phyloP scores from a whole-genome alignment of 2,797 vertebrate genomes.

The Bradypodion pumilum region DNA sequence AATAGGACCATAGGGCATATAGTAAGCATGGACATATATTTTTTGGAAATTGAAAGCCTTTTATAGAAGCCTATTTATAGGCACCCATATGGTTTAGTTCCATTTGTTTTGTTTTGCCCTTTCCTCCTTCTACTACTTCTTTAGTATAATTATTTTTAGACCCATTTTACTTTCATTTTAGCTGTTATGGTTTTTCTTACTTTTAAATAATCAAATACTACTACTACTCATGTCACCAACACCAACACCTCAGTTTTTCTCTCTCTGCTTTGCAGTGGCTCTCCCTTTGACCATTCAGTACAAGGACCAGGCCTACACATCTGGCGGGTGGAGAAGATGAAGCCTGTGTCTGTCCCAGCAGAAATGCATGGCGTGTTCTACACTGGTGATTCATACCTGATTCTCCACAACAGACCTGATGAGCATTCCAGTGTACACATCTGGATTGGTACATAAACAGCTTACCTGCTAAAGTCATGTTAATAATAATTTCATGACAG shows the following conservation, averaged over 20 bases:
- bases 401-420: slow-evolving; percentile 81
- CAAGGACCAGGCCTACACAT: slow-evolving; percentile 75
- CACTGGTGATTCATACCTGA: slow-evolving; percentile 89
- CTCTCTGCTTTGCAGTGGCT: neutral
- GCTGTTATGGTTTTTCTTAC: too few species aligned
- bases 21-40: too few species aligned
- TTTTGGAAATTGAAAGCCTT: too few species aligned
- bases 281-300: slow-evolving; percentile 46
- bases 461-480: neutral
- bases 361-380: slow-evolving; percentile 84
- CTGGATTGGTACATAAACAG: slow-evolving; percentile 84
- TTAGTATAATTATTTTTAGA: neutral
- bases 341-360: slow-evolving; percentile 76
- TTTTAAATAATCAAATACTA: too few species aligned
- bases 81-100: too few species aligned
- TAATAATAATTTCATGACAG: too few species aligned
- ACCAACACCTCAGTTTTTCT: neutral
- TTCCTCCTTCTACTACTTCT: neutral
- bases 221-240: too few species aligned
- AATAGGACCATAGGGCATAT: too few species aligned
- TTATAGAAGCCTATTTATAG: too few species aligned
- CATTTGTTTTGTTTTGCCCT: too few species aligned
- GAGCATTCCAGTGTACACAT: slow-evolving; percentile 82
- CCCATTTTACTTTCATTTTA: neutral
- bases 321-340: slow-evolving; percentile 91